Evolutionary conservation across 2,113 vertebrate genomes (phyloP).

Genomic region (Corythornis cristatus): DNA sequence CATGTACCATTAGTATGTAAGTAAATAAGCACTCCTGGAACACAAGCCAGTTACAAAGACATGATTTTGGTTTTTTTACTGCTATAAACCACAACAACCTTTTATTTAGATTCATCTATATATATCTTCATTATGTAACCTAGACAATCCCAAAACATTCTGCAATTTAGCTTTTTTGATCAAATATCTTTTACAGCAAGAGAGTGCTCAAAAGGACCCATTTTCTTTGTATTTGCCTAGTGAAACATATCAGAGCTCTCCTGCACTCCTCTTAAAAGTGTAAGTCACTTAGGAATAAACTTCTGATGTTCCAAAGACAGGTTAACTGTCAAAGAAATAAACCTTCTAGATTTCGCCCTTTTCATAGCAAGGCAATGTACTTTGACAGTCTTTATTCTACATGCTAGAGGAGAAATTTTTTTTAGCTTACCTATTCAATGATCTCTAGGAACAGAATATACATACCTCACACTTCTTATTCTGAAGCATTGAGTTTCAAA

Average conservation of each 20-base stretch:
- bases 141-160: slow-evolving; percentile 29
- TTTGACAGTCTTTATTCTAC: slow-evolving; percentile 32
- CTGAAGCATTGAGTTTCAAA: slow-evolving; percentile 39
- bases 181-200: slow-evolving; percentile 25
- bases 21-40: slow-evolving; percentile 26
- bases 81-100: slow-evolving; percentile 8
- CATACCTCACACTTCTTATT: neutral
- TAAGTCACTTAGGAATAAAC: slow-evolving; percentile 55
- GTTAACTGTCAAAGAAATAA: slow-evolving; percentile 58
- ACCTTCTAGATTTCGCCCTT: slow-evolving; percentile 39
- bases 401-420: slow-evolving; percentile 38
- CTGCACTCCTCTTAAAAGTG: slow-evolving; percentile 47
- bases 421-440: slow-evolving; percentile 56
- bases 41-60: slow-evolving; percentile 4
- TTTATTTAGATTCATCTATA: slow-evolving; percentile 47
- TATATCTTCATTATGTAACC: slow-evolving; percentile 16
- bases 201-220: slow-evolving; percentile 7
- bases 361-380: slow-evolving; percentile 17
- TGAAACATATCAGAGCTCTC: slow-evolving; percentile 70
- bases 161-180: slow-evolving; percentile 46
- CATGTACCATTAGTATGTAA: neutral
- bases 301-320: slow-evolving; percentile 36
- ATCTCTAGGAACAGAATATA: slow-evolving; percentile 37
- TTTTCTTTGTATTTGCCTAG: slow-evolving; percentile 53
- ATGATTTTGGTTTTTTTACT: slow-evolving; percentile 31